phyloP scores from a whole-genome alignment of 2,113 vertebrate genomes.

The Pleuronectes platessa region DNA sequence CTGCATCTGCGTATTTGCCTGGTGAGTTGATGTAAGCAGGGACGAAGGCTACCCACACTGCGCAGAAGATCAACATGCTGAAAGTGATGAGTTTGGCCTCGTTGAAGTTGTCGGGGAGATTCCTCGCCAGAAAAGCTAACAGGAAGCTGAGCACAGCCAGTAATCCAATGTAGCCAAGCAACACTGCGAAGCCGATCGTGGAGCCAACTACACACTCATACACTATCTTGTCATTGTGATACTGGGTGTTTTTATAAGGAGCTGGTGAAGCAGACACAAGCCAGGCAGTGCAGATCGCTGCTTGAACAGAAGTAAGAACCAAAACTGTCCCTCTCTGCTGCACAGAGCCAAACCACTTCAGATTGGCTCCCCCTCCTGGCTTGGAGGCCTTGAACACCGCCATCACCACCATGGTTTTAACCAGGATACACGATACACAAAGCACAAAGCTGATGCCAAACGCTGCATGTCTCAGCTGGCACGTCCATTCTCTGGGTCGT shows the following conservation, averaged over 20 bases:
- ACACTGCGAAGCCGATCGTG: constrained; percentile 34
- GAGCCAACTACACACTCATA: constrained; percentile 75
- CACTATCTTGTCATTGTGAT: constrained; percentile 61
- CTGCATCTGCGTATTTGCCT: constrained; percentile 77
- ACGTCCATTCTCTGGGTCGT: constrained; percentile 66
- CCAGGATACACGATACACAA: constrained; percentile 74
- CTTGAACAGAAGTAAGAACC: constrained; percentile 67
- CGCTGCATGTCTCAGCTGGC: constrained; percentile 70
- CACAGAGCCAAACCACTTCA: constrained; percentile 71
- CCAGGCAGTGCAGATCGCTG: constrained; percentile 73
- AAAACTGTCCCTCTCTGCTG: constrained; percentile 75
- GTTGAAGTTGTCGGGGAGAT: constrained; percentile 77
- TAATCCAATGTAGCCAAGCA: constrained; percentile 74
- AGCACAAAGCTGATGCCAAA: constrained; percentile 77
- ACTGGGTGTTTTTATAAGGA: constrained; percentile 61
- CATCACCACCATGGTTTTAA: constrained; percentile 76
- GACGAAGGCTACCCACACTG: constrained; percentile 79
- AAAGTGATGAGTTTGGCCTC: constrained; percentile 79
- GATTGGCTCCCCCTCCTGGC: constrained; percentile 52
- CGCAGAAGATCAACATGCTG: constrained; percentile 83
- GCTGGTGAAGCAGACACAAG: constrained; percentile 58
- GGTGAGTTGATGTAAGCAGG: constrained; percentile 78
- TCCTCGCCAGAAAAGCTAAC: constrained; percentile 74
- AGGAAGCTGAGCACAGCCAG: constrained; percentile 73
- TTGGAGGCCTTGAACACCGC: constrained; percentile 76